Conservation (phyloP, 1,140 invertebrate species). For the Cotesia chilonis region DNA sequence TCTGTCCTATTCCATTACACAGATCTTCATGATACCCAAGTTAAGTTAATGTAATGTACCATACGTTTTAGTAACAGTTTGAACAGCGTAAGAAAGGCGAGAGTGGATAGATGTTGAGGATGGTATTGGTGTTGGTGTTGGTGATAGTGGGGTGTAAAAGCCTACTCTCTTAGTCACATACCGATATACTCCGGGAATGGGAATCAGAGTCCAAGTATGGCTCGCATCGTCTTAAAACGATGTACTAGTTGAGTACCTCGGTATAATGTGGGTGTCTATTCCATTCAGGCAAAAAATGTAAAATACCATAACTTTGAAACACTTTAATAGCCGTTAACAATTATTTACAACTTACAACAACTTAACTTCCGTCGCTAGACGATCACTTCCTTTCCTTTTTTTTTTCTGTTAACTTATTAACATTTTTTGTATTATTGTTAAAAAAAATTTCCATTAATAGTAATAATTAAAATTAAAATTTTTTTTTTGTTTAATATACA, state of each 20-base stretch:
- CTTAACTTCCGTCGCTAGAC: too few species aligned
- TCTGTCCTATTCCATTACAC: too few species aligned
- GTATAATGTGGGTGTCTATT: slow-evolving; percentile 8
- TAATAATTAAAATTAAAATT: too few species aligned
- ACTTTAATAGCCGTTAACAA: too few species aligned
- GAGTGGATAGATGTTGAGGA: neutral
- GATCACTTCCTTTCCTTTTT: too few species aligned
- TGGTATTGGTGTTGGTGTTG: neutral
- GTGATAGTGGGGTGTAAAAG: neutral
- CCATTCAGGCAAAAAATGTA: slow-evolving; percentile 3
- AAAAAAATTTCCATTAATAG: too few species aligned
- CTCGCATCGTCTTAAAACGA: neutral
- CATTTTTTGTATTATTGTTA: too few species aligned
- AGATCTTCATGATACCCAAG: too few species aligned
- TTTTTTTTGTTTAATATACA: too few species aligned
- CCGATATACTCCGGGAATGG: slow-evolving; percentile 26
- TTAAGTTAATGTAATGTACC: neutral
- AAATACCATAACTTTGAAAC: neutral
- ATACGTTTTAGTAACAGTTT: too few species aligned
- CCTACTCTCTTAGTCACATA: slow-evolving; percentile 29
- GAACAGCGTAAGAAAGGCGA: neutral
- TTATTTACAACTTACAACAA: too few species aligned
- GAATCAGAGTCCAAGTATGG: slow-evolving; percentile 22
- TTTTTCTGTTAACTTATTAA: too few species aligned
- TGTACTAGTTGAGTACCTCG: neutral